These are phyloP conservation scores for Drosophila mojavensis DNA, from an alignment of 1,140 invertebrate species.

Conservation along the genomic window DNA sequence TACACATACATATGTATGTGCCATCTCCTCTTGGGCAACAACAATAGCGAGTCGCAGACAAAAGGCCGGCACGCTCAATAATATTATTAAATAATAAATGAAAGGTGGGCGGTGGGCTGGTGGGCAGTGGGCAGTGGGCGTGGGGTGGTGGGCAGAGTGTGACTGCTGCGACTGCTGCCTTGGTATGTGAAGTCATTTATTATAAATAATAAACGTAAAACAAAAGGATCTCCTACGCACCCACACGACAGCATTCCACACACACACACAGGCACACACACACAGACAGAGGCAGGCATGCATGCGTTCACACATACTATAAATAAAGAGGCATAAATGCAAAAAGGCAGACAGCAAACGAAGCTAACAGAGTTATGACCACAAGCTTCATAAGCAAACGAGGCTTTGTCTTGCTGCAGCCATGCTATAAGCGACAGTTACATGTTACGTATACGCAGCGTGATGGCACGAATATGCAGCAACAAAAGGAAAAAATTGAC, in stretches of 20 bases:
- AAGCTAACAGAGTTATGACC: constrained; percentile 49
- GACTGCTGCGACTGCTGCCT: constrained; percentile 3
- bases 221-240: constrained; percentile 49
- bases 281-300: background rate
- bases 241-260: background rate
- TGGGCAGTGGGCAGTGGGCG: background rate
- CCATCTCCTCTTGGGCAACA: constrained; percentile 4
- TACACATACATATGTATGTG: background rate
- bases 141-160: background rate
- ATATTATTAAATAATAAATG: constrained; percentile 71
- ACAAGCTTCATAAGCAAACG: constrained; percentile 30
- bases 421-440: constrained; percentile 4
- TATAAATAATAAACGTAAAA: constrained; percentile 79
- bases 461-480: constrained; percentile 46
- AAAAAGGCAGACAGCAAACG: constrained; percentile 25
- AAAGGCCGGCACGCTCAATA: constrained; percentile 59
- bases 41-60: constrained; percentile 41
- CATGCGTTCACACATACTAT: constrained; percentile 12
- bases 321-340: constrained; percentile 31
- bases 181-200: constrained; percentile 75
- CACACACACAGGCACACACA: constrained; percentile 20
- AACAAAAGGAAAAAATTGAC: constrained; percentile 18
- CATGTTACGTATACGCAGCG: constrained; percentile 65
- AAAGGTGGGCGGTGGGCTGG: background rate
- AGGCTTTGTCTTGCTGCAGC: background rate